Evolutionary conservation across 2,113 vertebrate genomes (phyloP), one percentile per base, ranked within the genome.

Genomic region (Muntiacus muntjak): DNA sequence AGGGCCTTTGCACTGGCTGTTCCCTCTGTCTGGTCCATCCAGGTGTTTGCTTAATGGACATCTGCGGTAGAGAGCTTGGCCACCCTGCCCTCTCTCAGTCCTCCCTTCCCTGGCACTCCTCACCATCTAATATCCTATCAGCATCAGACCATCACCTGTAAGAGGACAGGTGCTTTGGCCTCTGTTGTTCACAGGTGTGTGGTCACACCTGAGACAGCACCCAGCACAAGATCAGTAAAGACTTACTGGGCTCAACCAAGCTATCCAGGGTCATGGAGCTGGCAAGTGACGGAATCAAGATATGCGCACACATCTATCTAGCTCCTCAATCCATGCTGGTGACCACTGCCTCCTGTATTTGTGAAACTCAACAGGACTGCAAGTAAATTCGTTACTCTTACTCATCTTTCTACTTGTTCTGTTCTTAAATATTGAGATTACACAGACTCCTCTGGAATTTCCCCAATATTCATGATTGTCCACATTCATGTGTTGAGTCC

Each of bases 291-390:
- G 6, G 57, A 67, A 55, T 55, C 82, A 76, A 43, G 23, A 23
- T 1, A 8, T 1, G 6, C 3, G 7, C 47, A 12, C 45, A 28
- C 0, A 1, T 57, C 79, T 81, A 9, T 21, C 5, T 6, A 57
- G 26, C 16, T 14, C 43, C 17, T 40, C 71, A 62, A 1, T 33
- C 55, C 57, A 57, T 1, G 2, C 54, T 67, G 19, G 14, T 47
- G 52, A 64, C n/a, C 36, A 3, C 3, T 6, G 26, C 33, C 64
- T 91, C 28, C 43, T 71, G 12, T n/a, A 6, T 55, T 33, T 52
- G 76, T 3, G 33, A 58, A 78, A 54, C 21, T 55, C 26, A 6
- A 1, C 1, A 23, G 21, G 55, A 43, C 23, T 40, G 26, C 5
- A 83, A 55, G 6, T 28, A 19, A 57, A 11, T 30, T 16, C 33